Evolutionary conservation across 2,888 invertebrate genomes (phyloP).

Genomic region (Nebria brevicollis): DNA sequence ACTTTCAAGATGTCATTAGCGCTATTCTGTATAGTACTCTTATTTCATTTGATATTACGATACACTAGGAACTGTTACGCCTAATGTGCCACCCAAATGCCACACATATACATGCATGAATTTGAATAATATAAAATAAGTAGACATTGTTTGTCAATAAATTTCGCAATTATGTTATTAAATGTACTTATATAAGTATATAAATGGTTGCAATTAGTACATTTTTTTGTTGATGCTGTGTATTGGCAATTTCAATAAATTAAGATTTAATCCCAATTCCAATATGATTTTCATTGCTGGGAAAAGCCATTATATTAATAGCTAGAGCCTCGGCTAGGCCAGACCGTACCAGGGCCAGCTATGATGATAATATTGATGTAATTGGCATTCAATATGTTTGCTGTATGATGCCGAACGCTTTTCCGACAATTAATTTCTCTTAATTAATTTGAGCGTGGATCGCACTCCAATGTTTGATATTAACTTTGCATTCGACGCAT

Average conservation of each 20-base stretch:
- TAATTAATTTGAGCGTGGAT: background rate
- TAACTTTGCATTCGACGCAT: background rate
- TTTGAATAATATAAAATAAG: too few species aligned
- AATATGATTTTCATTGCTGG: background rate
- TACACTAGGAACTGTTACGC: background rate
- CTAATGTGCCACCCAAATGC: background rate
- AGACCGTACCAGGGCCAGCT: background rate
- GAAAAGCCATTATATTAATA: background rate
- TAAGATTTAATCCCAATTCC: background rate
- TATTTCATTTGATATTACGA: background rate
- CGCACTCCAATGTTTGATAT: background rate
- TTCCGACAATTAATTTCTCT: background rate
- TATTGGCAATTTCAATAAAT: background rate
- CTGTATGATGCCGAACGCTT: background rate
- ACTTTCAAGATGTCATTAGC: background rate
- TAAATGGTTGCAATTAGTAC: background rate
- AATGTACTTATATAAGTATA: background rate
- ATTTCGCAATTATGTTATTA: too few species aligned
- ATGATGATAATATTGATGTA: conserved; percentile 1
- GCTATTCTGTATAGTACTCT: background rate
- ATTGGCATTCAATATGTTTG: conserved; percentile 1
- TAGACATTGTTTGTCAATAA: too few species aligned
- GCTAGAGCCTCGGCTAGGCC: background rate
- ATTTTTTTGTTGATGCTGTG: background rate
- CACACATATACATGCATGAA: too few species aligned